phyloP scores from a whole-genome alignment of 2,797 vertebrate species.

The Phylloscopus collybita region DNA sequence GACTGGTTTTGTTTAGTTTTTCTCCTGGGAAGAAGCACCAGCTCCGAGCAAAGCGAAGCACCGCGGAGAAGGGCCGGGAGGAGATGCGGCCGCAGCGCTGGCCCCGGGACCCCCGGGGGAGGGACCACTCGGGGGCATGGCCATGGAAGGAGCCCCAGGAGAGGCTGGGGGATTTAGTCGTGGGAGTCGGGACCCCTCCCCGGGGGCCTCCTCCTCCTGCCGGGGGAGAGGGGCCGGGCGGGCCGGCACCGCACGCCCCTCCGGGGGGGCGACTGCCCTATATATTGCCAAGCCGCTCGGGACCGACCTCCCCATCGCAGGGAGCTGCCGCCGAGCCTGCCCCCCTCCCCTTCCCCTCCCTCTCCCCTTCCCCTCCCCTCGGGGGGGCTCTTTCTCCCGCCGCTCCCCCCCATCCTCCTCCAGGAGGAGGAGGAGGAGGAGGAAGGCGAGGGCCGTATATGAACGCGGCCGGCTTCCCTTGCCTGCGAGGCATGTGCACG shows the following conservation, averaged over 20 bases:
- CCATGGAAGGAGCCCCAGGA: background rate
- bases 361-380: background rate
- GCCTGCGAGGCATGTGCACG: conserved; percentile 89
- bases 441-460: conserved; percentile 80
- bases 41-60: background rate
- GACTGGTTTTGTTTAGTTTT: background rate
- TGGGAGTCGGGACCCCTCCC: conserved; percentile 9
- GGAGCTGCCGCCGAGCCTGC: background rate
- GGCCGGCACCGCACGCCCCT: conserved; percentile 12
- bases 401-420: background rate
- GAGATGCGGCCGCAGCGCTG: background rate
- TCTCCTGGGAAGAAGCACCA: background rate
- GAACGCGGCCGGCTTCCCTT: conserved; percentile 89
- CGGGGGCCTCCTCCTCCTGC: background rate
- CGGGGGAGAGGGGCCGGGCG: background rate
- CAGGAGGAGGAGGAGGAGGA: background rate
- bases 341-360: background rate
- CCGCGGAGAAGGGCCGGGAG: background rate
- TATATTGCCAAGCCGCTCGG: conserved; percentile 28
- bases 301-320: background rate
- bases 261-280: conserved; percentile 12
- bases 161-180: background rate
- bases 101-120: background rate
- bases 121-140: background rate
- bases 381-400: background rate